Evolutionary conservation across 1,140 invertebrate species (phyloP), one percentile per base, ranked within the genome.

Genomic region (Pseudomyrmex flavicornis): DNA sequence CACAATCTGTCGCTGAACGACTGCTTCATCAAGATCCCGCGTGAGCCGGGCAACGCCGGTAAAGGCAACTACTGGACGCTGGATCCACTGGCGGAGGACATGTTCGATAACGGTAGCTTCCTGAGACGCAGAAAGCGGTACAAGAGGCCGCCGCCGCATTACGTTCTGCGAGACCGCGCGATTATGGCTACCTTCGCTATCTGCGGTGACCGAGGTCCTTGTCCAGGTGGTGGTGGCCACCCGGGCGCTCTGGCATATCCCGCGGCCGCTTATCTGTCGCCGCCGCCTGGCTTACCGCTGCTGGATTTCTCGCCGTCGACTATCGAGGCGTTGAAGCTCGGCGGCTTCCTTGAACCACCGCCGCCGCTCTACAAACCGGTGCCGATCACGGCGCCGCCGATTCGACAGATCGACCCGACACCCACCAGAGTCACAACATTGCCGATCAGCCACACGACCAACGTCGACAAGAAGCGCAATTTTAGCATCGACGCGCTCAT

Each of bases 71-170:
- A 99, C 94, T 99, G 99, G 99, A 99, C 98, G 0, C 93, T 99
- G 63, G 99, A 99, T 94, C 99, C 99, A 0, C 95, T 98, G 75
- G 98, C 98, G 1, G 98, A 99, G 92, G 98, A 99, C 91, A 99
- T 99, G 99, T 99, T 99, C 91, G 99, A 99, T 92, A 99, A 99
- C 93, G 99, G 99, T 0, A 99, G 98, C 91, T 99, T 99, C 92
- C 95, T 99, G 59, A 94, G 99, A 4, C 95, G 99, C 20, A 94
- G 99, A 72, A 99, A 99, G 94, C 95, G 99, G 26, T 99, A 99
- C 95, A 99, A 99, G 93, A 95, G 98, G 63, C 97, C 97, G 9
- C 96, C 96, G 26, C 95, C 96, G 20, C 95, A 95, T 69, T 94
- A 95, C 50, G 93, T 96, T 5, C 89, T 96, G 0, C 93, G 95